Evolutionary conservation across 2,797 vertebrate genomes (phyloP).

Genomic region (Florisuga fusca): DNA sequence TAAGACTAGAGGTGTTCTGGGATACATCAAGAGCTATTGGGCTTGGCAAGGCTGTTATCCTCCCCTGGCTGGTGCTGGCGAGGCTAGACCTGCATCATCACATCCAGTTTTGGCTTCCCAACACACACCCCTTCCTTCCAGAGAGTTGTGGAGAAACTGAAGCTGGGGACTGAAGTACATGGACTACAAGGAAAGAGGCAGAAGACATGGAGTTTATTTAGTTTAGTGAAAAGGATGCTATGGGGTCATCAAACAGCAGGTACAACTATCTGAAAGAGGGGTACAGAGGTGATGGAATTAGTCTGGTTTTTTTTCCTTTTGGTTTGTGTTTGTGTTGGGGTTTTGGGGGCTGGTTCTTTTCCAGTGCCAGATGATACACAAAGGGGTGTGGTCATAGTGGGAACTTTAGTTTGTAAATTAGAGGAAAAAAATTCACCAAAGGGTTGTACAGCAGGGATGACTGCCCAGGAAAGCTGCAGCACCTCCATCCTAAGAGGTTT

Average conservation of each 20-base stretch:
- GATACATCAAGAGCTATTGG: background rate
- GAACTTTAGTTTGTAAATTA: background rate
- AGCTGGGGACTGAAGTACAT: background rate
- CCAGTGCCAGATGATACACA: background rate
- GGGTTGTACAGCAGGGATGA: background rate
- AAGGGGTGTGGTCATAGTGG: background rate
- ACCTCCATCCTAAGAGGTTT: background rate
- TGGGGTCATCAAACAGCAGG: background rate
- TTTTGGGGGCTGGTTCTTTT: background rate
- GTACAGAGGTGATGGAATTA: background rate
- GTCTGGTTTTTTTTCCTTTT: background rate
- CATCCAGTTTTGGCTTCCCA: background rate
- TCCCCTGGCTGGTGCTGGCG: background rate
- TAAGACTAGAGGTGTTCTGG: background rate
- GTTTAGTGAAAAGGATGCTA: background rate
- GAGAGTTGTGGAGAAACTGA: background rate
- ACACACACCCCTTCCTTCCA: background rate
- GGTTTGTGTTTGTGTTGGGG: background rate
- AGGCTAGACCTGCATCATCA: background rate
- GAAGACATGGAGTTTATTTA: background rate
- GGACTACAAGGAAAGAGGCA: background rate
- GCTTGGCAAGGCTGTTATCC: background rate
- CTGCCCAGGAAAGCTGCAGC: background rate
- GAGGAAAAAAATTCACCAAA: background rate
- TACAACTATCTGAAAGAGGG: background rate